phyloP scores from a whole-genome alignment of 2,888 invertebrate genomes.

The Amblyteles armatorius region DNA sequence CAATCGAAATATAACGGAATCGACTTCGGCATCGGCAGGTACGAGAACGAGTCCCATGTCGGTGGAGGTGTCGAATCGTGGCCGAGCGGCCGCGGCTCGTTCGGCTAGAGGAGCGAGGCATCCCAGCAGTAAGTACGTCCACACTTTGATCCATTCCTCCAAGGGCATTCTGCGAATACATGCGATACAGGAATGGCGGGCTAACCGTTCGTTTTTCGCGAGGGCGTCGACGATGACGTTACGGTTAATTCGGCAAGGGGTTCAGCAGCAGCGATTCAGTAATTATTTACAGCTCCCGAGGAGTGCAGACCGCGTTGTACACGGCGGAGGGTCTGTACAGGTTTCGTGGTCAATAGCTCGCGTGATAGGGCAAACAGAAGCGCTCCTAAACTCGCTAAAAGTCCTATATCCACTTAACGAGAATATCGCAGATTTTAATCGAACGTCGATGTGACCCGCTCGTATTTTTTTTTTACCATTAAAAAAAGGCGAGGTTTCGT shows the following conservation, averaged over 20 bases:
- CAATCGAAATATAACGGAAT: slow-evolving; percentile 94
- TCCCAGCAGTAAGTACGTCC: slow-evolving; percentile 79
- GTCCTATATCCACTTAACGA: slow-evolving; percentile 54
- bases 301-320: slow-evolving; percentile 9
- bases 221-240: slow-evolving; percentile 54
- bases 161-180: slow-evolving; percentile 80
- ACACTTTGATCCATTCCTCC: slow-evolving; percentile 81
- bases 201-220: slow-evolving; percentile 42
- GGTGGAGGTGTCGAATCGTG: slow-evolving; percentile 93
- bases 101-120: slow-evolving; percentile 78
- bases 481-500: background rate
- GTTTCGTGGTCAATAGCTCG: slow-evolving; percentile 65
- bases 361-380: slow-evolving; percentile 70
- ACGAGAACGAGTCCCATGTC: slow-evolving; percentile 93
- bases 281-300: slow-evolving; percentile 61
- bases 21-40: slow-evolving; percentile 93
- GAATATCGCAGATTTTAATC: slow-evolving; percentile 44
- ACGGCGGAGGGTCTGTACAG: slow-evolving; percentile 10
- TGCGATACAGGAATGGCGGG: slow-evolving; percentile 28
- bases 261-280: slow-evolving; percentile 35
- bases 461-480: slow-evolving; percentile 6
- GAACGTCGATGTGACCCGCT: background rate
- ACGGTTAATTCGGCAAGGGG: slow-evolving; percentile 24
- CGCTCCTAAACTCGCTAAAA: slow-evolving; percentile 7
- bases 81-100: slow-evolving; percentile 88